phyloP scores from a whole-genome alignment of 2,797 vertebrate species.

The Eleutherodactylus coqui region DNA sequence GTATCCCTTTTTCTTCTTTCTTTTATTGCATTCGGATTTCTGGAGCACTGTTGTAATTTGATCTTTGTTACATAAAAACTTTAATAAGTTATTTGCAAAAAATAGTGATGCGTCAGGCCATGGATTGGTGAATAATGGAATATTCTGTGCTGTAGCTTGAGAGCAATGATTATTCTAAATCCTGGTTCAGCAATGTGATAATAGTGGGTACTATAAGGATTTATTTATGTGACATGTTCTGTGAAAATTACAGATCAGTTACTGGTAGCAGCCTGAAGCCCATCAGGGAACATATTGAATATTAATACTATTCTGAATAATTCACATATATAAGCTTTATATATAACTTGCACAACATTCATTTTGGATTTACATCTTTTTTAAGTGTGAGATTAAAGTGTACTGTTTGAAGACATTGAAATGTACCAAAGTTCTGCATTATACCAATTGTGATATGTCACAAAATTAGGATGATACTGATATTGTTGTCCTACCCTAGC shows the following conservation, averaged over 20 bases:
- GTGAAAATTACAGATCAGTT: not conserved
- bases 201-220: not conserved
- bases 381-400: not conserved
- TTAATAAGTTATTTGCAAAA: too few relatives aligned
- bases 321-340: slow-evolving; percentile 1
- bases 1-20: too few relatives aligned
- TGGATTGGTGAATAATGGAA: too few relatives aligned
- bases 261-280: not conserved
- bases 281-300: not conserved
- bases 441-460: not conserved
- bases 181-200: not conserved
- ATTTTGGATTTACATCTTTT: not conserved
- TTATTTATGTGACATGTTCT: not conserved
- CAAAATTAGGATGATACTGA: not conserved
- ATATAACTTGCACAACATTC: not conserved
- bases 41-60: too few relatives aligned
- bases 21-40: too few relatives aligned
- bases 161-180: not conserved
- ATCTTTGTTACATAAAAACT: too few relatives aligned
- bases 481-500: not conserved
- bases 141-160: not conserved
- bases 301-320: slow-evolving; percentile 19
- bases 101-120: too few relatives aligned
- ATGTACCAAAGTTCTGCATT: not conserved
- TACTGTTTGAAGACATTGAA: not conserved